These are phyloP conservation scores for Otis tarda DNA, from an alignment of 2,113 vertebrate genomes.

Conservation along the genomic window DNA sequence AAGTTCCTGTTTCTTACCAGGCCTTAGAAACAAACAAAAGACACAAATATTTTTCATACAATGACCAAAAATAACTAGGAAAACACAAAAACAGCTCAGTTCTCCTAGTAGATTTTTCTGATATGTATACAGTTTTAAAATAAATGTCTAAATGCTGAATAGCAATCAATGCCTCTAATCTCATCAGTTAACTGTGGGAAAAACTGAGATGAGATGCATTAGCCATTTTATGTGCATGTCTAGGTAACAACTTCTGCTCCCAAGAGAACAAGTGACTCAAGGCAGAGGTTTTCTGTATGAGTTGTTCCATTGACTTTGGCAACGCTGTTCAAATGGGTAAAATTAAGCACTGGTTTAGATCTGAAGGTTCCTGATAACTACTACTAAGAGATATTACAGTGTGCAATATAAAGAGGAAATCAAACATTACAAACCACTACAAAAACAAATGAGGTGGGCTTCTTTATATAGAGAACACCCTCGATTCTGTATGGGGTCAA, in stretches of 20 bases:
- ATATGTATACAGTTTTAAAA: not conserved
- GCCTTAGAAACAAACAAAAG: not conserved
- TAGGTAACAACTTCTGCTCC: not conserved
- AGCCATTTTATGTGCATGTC: not conserved
- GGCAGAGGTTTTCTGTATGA: not conserved
- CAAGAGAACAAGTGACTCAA: not conserved
- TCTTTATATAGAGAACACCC: not conserved
- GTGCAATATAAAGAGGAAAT: not conserved
- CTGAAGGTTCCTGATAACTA: not conserved
- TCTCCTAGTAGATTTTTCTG: not conserved
- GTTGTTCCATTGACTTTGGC: not conserved
- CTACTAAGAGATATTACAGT: accelerated
- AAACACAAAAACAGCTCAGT: not conserved
- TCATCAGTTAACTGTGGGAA: not conserved
- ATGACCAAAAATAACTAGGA: not conserved
- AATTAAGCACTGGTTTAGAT: not conserved
- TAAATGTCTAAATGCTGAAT: not conserved
- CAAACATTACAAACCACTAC: not conserved
- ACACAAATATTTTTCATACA: not conserved
- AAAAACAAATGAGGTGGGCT: not conserved
- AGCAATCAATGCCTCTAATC: accelerated
- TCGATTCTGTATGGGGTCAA: not conserved
- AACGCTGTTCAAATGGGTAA: not conserved
- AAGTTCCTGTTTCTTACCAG: not conserved
- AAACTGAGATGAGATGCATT: not conserved